A percentile compares a stretch with the other conserved stretches of the same genome.
These are phyloP conservation scores for Musca domestica DNA, from an alignment of 1,140 invertebrate species.

Conservation along the genomic window DNA sequence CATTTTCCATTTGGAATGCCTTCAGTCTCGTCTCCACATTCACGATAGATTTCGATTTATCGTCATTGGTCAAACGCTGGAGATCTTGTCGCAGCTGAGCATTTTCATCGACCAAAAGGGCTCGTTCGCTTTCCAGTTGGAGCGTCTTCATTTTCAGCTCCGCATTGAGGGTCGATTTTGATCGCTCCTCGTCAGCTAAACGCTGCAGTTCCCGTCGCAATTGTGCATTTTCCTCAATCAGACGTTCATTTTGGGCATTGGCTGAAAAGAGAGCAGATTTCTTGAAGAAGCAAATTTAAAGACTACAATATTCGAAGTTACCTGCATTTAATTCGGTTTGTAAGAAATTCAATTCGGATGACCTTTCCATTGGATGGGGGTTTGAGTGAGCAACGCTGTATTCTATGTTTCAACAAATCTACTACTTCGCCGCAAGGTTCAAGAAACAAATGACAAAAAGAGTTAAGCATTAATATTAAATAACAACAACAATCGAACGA, in stretches of 20 bases:
- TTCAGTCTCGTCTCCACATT: constrained; percentile 44
- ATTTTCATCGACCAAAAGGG: constrained; percentile 41
- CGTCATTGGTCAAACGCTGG: constrained; percentile 29
- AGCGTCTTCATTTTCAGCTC: constrained; percentile 42
- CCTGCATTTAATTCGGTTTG: not conserved
- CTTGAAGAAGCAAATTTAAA: too few species aligned
- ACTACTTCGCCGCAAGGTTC: too few species aligned
- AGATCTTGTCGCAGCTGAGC: constrained; percentile 38
- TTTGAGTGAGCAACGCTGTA: too few species aligned
- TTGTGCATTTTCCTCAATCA: constrained; percentile 42
- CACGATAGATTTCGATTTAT: constrained; percentile 31
- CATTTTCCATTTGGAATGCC: constrained; percentile 40
- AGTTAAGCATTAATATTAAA: too few species aligned
- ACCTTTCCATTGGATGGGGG: not conserved
- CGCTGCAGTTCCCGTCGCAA: constrained; percentile 38
- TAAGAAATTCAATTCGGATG: not conserved
- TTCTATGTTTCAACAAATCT: too few species aligned
- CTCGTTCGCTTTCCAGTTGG: constrained; percentile 43
- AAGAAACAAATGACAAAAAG: too few species aligned
- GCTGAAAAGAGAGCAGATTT: constrained; percentile 25
- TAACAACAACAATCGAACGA: too few species aligned
- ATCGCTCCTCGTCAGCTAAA: constrained; percentile 29
- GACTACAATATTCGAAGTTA: not conserved
- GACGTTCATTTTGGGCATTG: constrained; percentile 33
- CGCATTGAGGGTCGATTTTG: constrained; percentile 35